These are phyloP conservation scores for Venustaconcha ellipsiformis DNA, from an alignment of 1,140 invertebrate genomes.

Conservation along the genomic window DNA sequence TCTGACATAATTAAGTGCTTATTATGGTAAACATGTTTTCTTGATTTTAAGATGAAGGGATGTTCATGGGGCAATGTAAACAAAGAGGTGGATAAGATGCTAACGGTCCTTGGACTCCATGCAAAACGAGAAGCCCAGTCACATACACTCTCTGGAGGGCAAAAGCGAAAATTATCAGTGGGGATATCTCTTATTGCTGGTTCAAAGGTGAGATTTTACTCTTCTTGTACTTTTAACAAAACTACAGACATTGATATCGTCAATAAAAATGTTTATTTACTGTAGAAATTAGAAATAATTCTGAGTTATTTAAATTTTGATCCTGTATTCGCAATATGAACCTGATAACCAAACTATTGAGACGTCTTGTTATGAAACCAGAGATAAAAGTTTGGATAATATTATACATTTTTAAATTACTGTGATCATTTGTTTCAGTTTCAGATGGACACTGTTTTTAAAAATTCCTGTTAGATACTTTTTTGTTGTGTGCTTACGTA, in stretches of 20 bases:
- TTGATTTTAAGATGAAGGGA: constrained; percentile 72
- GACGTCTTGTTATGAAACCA: not conserved
- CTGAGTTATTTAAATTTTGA: no score
- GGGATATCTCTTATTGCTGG: constrained; percentile 72
- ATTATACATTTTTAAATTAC: not conserved
- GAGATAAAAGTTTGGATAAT: not conserved
- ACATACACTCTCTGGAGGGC: constrained; percentile 75
- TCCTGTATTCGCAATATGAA: not conserved
- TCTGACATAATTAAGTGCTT: no score
- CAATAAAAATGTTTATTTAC: not conserved
- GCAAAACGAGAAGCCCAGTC: constrained; percentile 77
- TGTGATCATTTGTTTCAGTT: not conserved
- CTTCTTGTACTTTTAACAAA: not conserved
- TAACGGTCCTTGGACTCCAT: constrained; percentile 73
- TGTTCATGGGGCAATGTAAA: constrained; percentile 72
- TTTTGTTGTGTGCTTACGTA: no score
- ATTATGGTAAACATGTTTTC: no score
- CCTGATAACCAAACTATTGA: not conserved
- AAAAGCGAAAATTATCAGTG: constrained; percentile 71
- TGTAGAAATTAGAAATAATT: not conserved
- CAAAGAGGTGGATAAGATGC: constrained; percentile 69
- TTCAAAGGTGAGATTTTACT: constrained; percentile 60
- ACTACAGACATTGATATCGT: no score
- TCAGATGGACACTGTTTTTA: no score
- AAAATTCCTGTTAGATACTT: no score